Conservation (phyloP, 2,888 invertebrate genomes). For the Lasioglossum morio region DNA sequence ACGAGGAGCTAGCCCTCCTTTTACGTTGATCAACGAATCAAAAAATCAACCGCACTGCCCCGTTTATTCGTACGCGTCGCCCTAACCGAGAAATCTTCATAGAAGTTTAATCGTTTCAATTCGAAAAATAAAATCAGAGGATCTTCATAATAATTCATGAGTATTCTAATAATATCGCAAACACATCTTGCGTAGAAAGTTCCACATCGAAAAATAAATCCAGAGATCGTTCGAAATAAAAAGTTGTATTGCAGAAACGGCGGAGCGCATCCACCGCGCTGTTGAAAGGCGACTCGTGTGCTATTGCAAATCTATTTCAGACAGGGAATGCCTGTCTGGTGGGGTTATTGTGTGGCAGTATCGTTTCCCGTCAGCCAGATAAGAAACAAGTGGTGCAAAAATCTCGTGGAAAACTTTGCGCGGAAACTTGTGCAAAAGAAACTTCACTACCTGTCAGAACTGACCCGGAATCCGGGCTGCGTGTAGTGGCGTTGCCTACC, state of each 20-base stretch:
- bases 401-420: constrained; percentile 1
- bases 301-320: not conserved
- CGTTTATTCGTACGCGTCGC: not conserved
- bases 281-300: not conserved
- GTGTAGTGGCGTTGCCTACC: not conserved
- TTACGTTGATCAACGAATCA: not conserved
- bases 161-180: not conserved
- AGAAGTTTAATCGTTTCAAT: too few species aligned
- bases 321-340: not conserved
- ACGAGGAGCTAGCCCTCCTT: constrained; percentile 29
- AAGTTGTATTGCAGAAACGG: not conserved
- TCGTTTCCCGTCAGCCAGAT: constrained; percentile 5
- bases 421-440: constrained; percentile 3
- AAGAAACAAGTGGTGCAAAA: constrained; percentile 10
- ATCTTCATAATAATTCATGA: too few species aligned
- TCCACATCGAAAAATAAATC: not conserved
- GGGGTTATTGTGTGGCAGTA: not conserved
- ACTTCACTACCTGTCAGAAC: constrained; percentile 12
- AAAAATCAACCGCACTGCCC: constrained; percentile 21
- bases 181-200: not conserved
- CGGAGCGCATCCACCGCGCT: not conserved
- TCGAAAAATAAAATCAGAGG: too few species aligned
- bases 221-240: not conserved
- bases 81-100: not conserved
- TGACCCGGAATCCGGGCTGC: not conserved